Evolutionary conservation across 2,113 vertebrate species (phyloP), one percentile per base, ranked within the genome.

Genomic region (Microcebus ravelobensis): DNA sequence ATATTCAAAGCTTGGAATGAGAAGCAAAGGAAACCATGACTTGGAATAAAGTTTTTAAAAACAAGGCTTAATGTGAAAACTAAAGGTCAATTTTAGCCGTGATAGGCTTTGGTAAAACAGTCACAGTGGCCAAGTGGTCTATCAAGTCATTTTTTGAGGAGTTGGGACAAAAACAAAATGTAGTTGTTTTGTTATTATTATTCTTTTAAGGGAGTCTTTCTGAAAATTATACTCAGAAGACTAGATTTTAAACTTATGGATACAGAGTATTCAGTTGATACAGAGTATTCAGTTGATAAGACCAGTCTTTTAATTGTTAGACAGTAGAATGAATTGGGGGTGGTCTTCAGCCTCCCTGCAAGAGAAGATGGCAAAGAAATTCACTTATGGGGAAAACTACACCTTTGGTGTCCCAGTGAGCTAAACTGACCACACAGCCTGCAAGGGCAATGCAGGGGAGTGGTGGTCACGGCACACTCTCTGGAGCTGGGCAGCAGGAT

Each of bases 21-120:
- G 59, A 92, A 50, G 57, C 42, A 92, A 95, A 85, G 27, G 73
- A 27, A 94, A 90, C 23, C 34, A 95, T 71, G 29, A 77, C n/a
- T 82, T 87, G 55, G 63, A 90, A 67, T 94, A 76, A 96, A 80
- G 9, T 67, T 79, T 42, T 87, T 74, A 94, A 87, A 89, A 96
- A 88, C 63, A 67, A 36, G 34, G 9, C 65, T 88, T 79, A 63
- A 50, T 79, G 6, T 65, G 80, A 92, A 91, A 87, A 79, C 42
- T 25, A 68, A 83, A 50, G 12, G 14, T 59, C 77, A 5, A 23
- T 89, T 93, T 91, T 31, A 65, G 14, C 10, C 27, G 61, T 73
- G 14, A 61, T 61, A 95, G n/a, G n/a, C 55, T 79, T 91, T 45
- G n/a, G 48, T n/a, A n/a, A 95, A 83, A 90, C 55, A 91, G 82